These are phyloP conservation scores for Coryphaenoides rupestris DNA, from an alignment of 2,113 vertebrate genomes.

Conservation along the genomic window DNA sequence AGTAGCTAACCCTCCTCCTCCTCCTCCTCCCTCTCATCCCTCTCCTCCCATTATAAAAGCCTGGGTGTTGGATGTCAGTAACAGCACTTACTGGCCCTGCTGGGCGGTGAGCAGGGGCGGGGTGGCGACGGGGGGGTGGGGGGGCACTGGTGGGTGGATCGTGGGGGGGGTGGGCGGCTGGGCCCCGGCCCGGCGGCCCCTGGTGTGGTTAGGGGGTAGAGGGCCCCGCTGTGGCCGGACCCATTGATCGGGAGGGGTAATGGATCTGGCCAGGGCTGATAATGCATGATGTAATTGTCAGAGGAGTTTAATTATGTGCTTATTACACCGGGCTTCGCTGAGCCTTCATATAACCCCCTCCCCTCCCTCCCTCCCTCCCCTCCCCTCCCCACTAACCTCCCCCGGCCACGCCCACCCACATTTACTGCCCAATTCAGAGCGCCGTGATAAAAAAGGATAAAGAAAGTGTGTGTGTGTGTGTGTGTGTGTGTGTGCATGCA, in stretches of 20 bases:
- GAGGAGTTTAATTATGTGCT: conserved; percentile 85
- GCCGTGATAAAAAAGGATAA: conserved; percentile 17
- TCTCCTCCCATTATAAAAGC: conserved; percentile 42
- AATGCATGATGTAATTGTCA: conserved; percentile 92
- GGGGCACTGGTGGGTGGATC: too few relatives aligned
- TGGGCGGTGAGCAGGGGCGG: conserved; percentile 41
- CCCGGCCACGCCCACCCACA: conserved; percentile 54
- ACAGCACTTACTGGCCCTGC: conserved; percentile 76
- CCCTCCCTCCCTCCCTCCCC: conserved; percentile 29
- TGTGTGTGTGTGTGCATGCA: not conserved
- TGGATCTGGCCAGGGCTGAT: conserved; percentile 81
- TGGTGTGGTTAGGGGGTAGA: conserved; percentile 63
- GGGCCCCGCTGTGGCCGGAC: conserved; percentile 78
- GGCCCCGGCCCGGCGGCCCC: conserved; percentile 66
- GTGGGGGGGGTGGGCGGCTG: conserved; percentile 72
- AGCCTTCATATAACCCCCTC: conserved; percentile 56
- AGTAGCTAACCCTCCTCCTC: conserved; percentile 38
- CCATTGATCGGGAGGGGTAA: conserved; percentile 82
- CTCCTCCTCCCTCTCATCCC: too few relatives aligned
- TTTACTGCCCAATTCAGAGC: conserved; percentile 49
- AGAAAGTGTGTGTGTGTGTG: conserved; percentile 1
- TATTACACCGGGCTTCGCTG: conserved; percentile 73
- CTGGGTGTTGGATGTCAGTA: conserved; percentile 74
- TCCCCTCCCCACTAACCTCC: conserved; percentile 19
- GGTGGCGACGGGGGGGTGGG: conserved; percentile 69